Conservation (phyloP, 23 tunicate species). For the Botrylloides violaceus region DNA sequence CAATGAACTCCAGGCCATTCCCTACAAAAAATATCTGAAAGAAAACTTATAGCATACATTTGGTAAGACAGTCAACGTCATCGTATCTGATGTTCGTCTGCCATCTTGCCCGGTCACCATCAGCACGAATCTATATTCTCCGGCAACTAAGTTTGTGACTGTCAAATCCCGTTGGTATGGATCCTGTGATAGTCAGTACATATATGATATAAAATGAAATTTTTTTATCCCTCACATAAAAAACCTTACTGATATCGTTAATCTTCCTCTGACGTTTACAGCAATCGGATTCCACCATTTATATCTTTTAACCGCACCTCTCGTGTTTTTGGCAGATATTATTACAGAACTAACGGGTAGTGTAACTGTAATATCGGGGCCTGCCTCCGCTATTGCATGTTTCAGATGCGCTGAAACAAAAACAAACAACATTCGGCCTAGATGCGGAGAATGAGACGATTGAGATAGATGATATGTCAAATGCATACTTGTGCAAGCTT, state of each 20-base stretch:
- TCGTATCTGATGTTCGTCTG: slow-evolving; percentile 13
- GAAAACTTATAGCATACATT: no score
- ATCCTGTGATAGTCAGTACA: not conserved
- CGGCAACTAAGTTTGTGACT: slow-evolving; percentile 7
- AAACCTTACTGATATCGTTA: slow-evolving; percentile 14
- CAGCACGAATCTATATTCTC: slow-evolving; percentile 14
- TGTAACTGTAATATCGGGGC: slow-evolving; percentile 19
- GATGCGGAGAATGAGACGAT: not conserved
- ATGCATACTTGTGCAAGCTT: slow-evolving; percentile 13
- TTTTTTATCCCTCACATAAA: not conserved
- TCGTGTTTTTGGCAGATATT: not conserved
- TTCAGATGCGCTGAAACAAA: slow-evolving; percentile 8
- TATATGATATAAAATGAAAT: not conserved
- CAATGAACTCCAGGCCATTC: no score
- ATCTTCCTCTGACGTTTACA: not conserved
- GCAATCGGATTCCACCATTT: slow-evolving; percentile 25
- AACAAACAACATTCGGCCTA: not conserved
- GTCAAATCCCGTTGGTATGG: slow-evolving; percentile 4
- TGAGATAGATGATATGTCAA: not conserved
- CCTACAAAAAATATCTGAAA: no score
- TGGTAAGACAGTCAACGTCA: slow-evolving; percentile 9
- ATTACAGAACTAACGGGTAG: not conserved
- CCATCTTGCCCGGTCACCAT: slow-evolving; percentile 25
- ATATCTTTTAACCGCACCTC: slow-evolving; percentile 5
- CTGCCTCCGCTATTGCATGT: slow-evolving; percentile 17